Conservation (phyloP, 2,113 vertebrate species). For the Lathamus discolor region DNA sequence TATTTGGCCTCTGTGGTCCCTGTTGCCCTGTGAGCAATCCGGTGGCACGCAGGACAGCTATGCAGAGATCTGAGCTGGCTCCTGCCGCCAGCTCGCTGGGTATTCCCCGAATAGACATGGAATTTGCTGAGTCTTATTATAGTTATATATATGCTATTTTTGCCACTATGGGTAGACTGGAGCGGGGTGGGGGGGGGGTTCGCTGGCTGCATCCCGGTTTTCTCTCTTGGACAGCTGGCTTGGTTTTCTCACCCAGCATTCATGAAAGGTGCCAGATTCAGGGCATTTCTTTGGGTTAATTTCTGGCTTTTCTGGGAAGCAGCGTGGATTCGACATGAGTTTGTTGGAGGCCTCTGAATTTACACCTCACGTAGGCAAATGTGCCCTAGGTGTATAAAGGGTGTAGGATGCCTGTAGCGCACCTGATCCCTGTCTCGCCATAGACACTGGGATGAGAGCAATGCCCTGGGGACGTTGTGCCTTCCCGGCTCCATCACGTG, state of each 20-base stretch:
- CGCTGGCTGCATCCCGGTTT: background rate
- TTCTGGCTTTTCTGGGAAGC: background rate
- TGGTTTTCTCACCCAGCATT: slow-evolving; percentile 3
- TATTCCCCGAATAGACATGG: slow-evolving; percentile 42
- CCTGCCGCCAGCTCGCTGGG: background rate
- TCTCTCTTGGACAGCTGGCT: slow-evolving; percentile 23
- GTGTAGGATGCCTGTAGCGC: rapidly evolving
- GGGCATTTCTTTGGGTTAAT: background rate
- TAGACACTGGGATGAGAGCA: rapidly evolving
- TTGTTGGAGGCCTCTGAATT: background rate
- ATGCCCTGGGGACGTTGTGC: background rate
- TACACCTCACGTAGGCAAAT: background rate
- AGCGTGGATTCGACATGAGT: rapidly evolving
- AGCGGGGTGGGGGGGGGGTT: background rate
- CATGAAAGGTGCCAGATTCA: background rate
- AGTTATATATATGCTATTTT: slow-evolving; percentile 26
- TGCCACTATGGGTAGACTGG: background rate
- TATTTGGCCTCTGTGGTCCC: background rate
- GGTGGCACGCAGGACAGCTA: background rate
- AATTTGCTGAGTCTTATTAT: slow-evolving; percentile 42
- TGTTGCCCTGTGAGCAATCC: background rate
- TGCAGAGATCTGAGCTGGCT: background rate
- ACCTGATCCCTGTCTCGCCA: background rate
- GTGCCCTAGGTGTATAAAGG: background rate
- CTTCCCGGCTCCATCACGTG: background rate